Conservation (phyloP, 92 coral and sea anemone species). For the Porites divaricata region DNA sequence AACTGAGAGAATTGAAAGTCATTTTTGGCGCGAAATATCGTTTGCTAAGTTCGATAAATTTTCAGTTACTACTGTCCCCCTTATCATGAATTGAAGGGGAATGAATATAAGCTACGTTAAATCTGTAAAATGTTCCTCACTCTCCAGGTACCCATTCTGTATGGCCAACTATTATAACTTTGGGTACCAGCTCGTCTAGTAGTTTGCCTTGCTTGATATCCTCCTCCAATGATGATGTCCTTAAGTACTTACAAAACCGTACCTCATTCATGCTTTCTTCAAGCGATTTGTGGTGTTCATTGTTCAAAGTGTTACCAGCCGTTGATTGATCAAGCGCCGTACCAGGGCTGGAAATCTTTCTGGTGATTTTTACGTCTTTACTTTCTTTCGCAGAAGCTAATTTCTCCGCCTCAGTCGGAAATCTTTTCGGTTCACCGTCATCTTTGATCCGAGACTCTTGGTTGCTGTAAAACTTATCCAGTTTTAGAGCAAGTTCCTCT, state of each 20-base stretch:
- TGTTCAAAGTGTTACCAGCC: background rate
- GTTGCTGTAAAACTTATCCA: conserved; percentile 13
- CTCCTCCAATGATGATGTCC: background rate
- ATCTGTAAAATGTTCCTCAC: background rate
- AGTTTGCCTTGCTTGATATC: conserved; percentile 13
- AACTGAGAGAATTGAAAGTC: too few relatives aligned
- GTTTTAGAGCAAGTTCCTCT: background rate
- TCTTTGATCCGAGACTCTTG: conserved; percentile 12
- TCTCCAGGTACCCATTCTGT: conserved; percentile 30
- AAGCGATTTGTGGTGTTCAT: background rate
- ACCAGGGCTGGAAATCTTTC: conserved; percentile 27
- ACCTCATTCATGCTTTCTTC: conserved; percentile 35
- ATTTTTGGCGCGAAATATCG: too few relatives aligned
- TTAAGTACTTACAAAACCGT: conserved; percentile 56
- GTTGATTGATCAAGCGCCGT: background rate
- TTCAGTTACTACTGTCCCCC: too few relatives aligned
- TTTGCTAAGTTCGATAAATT: too few relatives aligned
- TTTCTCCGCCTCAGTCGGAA: background rate
- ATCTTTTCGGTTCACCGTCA: background rate
- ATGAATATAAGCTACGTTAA: too few relatives aligned
- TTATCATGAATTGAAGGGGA: too few relatives aligned
- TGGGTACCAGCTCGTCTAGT: conserved; percentile 52
- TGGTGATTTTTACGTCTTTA: background rate
- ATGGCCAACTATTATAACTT: conserved; percentile 37
- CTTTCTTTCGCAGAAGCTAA: background rate